Evolutionary conservation across 2,888 invertebrate species (phyloP), one percentile per base, ranked within the genome.

Genomic region (Troides oblongomaculatus): DNA sequence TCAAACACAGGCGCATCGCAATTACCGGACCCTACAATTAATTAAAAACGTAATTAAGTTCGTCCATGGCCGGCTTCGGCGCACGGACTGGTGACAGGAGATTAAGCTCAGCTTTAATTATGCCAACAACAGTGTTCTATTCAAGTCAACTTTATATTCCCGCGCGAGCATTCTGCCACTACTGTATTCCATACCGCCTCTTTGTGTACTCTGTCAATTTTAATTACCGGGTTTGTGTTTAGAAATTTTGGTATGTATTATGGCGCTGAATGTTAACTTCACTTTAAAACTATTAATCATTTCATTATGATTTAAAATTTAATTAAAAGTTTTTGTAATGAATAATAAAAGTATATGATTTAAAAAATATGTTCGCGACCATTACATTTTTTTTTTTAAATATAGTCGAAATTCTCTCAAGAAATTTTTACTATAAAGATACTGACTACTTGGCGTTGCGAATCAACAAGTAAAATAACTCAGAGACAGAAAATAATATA

Each of bases 91-190:
- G 84, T 85, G 89, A 88, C 89, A 83, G 84, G 79, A 85, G 89
- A 89, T 89, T 90, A 89, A 89, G 82, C 86, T 85, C 83, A 82
- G 82, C 81, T 88, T 88, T 90, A 90, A 90, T 90, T 89, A 89
- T 83, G 77, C 72, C 74, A 80, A 76, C 72, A 75, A 75, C 71
- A 65, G 61, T 67, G 70, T 81, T 79, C 80, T 82, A 81, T 82
- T 79, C 78, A 75, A 79, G 79, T 79, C 76, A 78, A 77, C 79
- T 78, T 75, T 76, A 81, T 79, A 77, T 70, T 66, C 66, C 69
- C 69, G 56, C 67, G 71, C 71, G 60, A 69, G 65, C 61, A 58
- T 69, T 65, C 60, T 56, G 56, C 65, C 64, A 61, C 64, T 59
- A 64, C 62, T 56, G 50, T 50, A 57, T 30, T 46, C 59, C 62